phyloP scores from a whole-genome alignment of 2,797 vertebrate genomes.

The Masticophis lateralis region DNA sequence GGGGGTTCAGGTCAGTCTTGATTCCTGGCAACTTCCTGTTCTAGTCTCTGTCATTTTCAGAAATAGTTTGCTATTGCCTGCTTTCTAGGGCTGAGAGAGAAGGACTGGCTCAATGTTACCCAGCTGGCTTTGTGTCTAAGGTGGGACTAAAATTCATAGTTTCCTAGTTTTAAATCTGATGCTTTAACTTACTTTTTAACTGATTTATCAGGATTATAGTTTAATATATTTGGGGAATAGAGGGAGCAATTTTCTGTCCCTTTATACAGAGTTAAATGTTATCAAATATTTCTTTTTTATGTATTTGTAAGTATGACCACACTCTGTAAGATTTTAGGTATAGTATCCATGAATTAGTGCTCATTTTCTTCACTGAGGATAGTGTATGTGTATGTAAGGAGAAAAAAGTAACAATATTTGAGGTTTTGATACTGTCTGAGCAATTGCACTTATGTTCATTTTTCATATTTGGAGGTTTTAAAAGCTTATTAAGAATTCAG shows the following conservation, averaged over 20 bases:
- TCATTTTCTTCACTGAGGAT: not conserved
- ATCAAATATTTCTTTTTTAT: not conserved
- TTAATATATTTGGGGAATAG: not conserved
- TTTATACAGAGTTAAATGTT: not conserved
- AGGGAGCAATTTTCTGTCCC: not conserved
- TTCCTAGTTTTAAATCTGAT: not conserved
- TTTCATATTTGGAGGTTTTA: conserved; percentile 7
- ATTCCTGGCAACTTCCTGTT: not conserved
- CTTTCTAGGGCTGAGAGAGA: not conserved
- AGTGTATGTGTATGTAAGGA: not conserved
- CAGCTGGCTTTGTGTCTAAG: not conserved
- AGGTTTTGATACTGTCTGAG: not conserved
- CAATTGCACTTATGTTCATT: not conserved
- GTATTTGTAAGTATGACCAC: not conserved
- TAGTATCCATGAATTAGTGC: not conserved
- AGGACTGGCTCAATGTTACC: not conserved
- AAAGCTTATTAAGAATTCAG: conserved; percentile 4
- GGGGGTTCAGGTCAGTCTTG: not conserved
- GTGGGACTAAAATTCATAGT: not conserved
- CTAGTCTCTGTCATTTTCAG: not conserved
- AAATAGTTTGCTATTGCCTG: not conserved
- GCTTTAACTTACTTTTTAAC: not conserved
- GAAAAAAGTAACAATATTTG: not conserved
- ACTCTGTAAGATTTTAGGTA: no score
- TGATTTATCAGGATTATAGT: not conserved